phyloP scores from a whole-genome alignment of 2,113 vertebrate genomes.

The Podarcis muralis region DNA sequence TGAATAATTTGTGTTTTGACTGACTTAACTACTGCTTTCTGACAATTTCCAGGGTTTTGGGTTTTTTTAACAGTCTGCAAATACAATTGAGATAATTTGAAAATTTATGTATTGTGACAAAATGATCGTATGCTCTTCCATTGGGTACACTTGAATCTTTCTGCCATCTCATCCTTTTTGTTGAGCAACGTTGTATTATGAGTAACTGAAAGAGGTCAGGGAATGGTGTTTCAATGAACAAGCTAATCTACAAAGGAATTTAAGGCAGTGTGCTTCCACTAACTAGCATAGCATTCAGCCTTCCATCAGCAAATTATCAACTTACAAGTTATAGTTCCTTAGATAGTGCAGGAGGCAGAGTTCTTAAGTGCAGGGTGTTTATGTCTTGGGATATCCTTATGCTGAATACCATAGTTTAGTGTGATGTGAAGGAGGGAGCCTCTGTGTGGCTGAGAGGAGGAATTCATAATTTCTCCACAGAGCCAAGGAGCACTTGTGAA shows the following conservation, averaged over 20 bases:
- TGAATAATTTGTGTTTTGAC: slow-evolving; percentile 16
- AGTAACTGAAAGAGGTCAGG: not conserved
- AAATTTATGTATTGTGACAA: slow-evolving; percentile 8
- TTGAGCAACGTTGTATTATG: not conserved
- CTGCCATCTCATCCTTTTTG: not conserved
- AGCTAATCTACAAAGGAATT: not conserved
- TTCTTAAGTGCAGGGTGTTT: not conserved
- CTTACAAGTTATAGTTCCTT: not conserved
- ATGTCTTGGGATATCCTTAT: no score
- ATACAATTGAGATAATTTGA: slow-evolving; percentile 10
- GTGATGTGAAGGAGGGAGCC: not conserved
- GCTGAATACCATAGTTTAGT: not conserved
- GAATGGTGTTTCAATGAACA: not conserved
- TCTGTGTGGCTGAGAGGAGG: no score
- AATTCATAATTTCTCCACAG: not conserved
- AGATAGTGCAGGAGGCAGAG: not conserved
- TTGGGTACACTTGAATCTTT: not conserved
- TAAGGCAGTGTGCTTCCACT: not conserved
- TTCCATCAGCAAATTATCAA: not conserved
- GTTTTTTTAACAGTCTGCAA: not conserved
- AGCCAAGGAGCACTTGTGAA: not conserved
- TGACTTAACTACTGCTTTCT: not conserved
- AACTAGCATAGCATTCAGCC: not conserved
- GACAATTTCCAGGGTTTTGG: not conserved
- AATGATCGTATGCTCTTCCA: not conserved